A percentile compares a stretch with the other conserved stretches of the same genome.
phyloP scores from a whole-genome alignment of 2,797 vertebrate genomes.

The Acanthis flammea region DNA sequence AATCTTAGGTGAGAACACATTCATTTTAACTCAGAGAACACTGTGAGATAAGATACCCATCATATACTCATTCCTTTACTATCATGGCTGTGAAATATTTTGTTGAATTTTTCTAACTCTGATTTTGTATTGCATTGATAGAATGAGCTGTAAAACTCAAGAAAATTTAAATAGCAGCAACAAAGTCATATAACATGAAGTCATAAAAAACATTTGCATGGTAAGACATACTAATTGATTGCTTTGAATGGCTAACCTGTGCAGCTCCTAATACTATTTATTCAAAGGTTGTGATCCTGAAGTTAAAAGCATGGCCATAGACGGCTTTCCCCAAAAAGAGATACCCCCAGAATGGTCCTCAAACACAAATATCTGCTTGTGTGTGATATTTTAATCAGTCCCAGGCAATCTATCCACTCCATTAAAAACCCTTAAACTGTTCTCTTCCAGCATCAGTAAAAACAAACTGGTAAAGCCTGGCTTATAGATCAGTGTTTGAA shows the following conservation, averaged over 20 bases:
- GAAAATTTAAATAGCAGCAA: background rate
- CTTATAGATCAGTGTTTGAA: background rate
- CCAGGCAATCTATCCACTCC: background rate
- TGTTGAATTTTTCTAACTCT: background rate
- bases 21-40: background rate
- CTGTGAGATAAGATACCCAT: background rate
- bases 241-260: background rate
- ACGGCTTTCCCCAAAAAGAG: background rate
- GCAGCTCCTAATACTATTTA: background rate
- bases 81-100: background rate
- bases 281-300: background rate
- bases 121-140: background rate
- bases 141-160: background rate
- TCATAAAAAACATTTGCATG: background rate
- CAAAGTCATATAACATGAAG: background rate
- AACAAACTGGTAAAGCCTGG: background rate
- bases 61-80: background rate
- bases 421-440: background rate
- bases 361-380: background rate
- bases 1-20: background rate
- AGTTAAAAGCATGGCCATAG: background rate
- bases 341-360: background rate
- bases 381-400: background rate
- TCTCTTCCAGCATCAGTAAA: background rate
- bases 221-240: background rate